These are phyloP conservation scores for Tetramorium parvispinum DNA, from an alignment of 1,140 invertebrate species.

Conservation along the genomic window DNA sequence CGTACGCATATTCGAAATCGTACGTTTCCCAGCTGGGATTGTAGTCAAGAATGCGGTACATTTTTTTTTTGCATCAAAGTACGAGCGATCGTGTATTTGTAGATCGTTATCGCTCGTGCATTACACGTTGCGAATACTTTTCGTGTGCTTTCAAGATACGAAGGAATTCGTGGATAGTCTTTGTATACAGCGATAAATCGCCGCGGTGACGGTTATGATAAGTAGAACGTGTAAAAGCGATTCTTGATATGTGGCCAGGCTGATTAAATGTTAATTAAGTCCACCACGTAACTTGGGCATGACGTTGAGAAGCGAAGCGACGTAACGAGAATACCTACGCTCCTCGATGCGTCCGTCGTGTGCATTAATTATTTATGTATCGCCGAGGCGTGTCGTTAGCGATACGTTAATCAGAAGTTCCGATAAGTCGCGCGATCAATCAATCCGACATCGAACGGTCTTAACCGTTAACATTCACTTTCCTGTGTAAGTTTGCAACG, in stretches of 20 bases:
- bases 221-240: not conserved
- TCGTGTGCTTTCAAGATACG: not conserved
- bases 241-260: not conserved
- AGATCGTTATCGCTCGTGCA: not conserved
- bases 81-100: not conserved
- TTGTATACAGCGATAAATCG: not conserved
- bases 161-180: not conserved
- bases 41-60: not conserved
- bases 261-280: slow-evolving; percentile 46
- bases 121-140: not conserved
- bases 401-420: slow-evolving; percentile 34
- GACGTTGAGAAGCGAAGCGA: not conserved
- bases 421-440: slow-evolving; percentile 51
- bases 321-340: slow-evolving; percentile 23
- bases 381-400: slow-evolving; percentile 13
- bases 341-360: not conserved
- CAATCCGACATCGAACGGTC: not conserved
- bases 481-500: not conserved
- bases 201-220: not conserved
- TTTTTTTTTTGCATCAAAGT: not conserved
- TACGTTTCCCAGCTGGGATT: not conserved
- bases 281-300: not conserved
- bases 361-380: slow-evolving; percentile 49
- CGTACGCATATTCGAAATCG: not conserved
- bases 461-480: slow-evolving; percentile 30